phyloP scores from a whole-genome alignment of 2,888 invertebrate species.

The Dynastes maya region DNA sequence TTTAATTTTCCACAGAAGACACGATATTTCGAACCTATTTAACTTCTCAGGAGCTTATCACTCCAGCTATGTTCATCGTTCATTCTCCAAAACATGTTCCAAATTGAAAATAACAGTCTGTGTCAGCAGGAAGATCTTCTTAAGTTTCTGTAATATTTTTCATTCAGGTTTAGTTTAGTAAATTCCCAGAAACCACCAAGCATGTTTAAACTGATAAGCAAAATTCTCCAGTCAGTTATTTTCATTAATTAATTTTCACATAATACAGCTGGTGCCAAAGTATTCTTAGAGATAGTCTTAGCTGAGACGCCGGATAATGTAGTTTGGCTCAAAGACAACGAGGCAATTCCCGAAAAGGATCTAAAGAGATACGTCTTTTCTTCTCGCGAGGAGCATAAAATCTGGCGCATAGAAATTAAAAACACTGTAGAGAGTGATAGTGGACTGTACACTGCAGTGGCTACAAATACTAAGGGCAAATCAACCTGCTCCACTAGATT shows the following conservation, averaged over 20 bases:
- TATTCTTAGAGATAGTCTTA: constrained; percentile 85
- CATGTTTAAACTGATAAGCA: constrained; percentile 4
- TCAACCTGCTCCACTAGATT: constrained; percentile 90
- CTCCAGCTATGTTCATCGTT: too few species aligned
- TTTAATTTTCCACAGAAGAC: too few species aligned
- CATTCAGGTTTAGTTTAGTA: neutral
- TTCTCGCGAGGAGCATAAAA: constrained; percentile 74
- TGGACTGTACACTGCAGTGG: constrained; percentile 93
- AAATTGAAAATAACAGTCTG: too few species aligned
- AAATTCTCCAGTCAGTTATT: neutral
- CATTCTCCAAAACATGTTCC: too few species aligned
- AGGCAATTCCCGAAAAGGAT: constrained; percentile 78
- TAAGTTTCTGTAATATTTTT: neutral
- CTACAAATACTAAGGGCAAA: constrained; percentile 85
- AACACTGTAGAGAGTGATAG: constrained; percentile 84
- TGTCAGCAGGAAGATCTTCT: neutral
- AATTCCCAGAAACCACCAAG: neutral
- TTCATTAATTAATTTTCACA: constrained; percentile 31
- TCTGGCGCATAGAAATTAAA: constrained; percentile 82
- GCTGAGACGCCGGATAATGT: constrained; percentile 78
- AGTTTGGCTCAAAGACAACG: constrained; percentile 92
- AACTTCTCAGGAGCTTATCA: too few species aligned
- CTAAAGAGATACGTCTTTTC: constrained; percentile 82
- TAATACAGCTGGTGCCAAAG: constrained; percentile 85
- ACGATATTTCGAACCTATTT: too few species aligned